Conservation (phyloP, 2,888 invertebrate species). For the Eupithecia vulgata region DNA sequence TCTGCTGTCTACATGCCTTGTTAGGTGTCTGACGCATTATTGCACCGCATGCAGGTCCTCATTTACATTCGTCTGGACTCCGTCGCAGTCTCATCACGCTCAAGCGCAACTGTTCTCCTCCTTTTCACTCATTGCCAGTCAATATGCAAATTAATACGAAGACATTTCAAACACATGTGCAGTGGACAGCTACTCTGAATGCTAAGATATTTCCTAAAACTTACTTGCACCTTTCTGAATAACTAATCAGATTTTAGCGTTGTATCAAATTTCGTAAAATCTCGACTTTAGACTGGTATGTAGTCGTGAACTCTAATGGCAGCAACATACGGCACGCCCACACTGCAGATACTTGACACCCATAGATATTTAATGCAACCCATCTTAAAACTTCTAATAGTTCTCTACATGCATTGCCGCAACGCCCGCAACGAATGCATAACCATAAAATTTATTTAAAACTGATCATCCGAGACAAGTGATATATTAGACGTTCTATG, state of each 20-base stretch:
- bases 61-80: conserved; percentile 67
- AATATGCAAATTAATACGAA: conserved; percentile 66
- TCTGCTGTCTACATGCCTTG: conserved; percentile 53
- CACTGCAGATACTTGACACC: conserved; percentile 67
- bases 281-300: conserved; percentile 31
- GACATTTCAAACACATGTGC: conserved; percentile 53
- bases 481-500: conserved; percentile 40
- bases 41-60: conserved; percentile 59
- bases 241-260: conserved; percentile 14
- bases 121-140: conserved; percentile 74
- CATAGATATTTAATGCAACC: conserved; percentile 56
- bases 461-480: conserved; percentile 50
- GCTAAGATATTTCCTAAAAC: conserved; percentile 33
- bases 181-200: conserved; percentile 40
- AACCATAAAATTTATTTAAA: conserved; percentile 72
- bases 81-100: conserved; percentile 58
- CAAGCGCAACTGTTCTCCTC: conserved; percentile 59
- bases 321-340: conserved; percentile 59
- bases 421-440: conserved; percentile 66
- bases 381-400: conserved; percentile 63
- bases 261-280: conserved; percentile 16
- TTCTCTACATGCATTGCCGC: conserved; percentile 61
- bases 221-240: neutral
- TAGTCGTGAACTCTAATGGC: conserved; percentile 43
- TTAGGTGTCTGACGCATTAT: conserved; percentile 50